These are phyloP conservation scores for Centrocercus urophasianus DNA, from an alignment of 2,113 vertebrate species.

Conservation along the genomic window DNA sequence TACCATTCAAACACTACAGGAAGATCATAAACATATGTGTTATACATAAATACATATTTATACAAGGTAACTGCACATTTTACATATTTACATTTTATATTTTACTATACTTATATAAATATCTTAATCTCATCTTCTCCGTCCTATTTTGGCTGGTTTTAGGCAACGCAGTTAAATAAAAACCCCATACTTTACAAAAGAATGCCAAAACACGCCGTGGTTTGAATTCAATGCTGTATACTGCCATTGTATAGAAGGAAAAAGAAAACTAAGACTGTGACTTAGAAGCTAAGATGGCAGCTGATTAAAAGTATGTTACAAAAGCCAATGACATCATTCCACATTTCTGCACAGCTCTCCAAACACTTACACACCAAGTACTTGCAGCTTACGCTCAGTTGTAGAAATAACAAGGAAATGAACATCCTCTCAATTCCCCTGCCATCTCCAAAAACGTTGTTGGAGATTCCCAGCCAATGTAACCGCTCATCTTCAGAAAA, in stretches of 20 bases:
- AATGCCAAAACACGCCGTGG: background rate
- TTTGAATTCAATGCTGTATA: background rate
- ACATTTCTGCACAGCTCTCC: background rate
- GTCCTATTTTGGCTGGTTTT: background rate
- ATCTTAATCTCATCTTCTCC: background rate
- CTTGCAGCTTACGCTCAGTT: background rate
- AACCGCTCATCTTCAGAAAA: background rate
- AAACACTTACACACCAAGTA: background rate
- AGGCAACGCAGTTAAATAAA: background rate
- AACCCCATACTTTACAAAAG: background rate
- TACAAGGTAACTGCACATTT: background rate
- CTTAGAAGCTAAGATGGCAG: background rate
- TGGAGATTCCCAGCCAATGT: background rate
- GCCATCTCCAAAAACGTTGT: background rate
- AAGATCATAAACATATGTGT: background rate
- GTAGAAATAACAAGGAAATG: background rate
- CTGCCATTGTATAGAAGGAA: background rate
- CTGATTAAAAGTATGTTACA: background rate
- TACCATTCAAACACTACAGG: background rate
- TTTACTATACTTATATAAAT: background rate
- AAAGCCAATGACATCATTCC: background rate
- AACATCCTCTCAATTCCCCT: no score
- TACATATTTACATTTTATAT: background rate
- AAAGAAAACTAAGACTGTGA: background rate
- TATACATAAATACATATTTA: background rate